phyloP scores from a whole-genome alignment of 30 jellyfish, hydroid and myxozoan genomes.

The Aurelia sp. region DNA sequence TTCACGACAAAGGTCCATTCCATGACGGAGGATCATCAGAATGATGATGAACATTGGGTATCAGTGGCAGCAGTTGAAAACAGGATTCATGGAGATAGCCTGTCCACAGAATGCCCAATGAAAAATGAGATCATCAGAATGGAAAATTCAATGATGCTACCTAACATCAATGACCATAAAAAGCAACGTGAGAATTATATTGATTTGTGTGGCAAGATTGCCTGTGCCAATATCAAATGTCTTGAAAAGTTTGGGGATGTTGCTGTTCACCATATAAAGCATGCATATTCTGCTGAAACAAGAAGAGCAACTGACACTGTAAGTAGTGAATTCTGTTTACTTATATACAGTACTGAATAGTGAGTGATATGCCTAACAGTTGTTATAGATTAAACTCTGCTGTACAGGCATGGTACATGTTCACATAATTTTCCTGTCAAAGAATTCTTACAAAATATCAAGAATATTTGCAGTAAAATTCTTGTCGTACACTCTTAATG shows the following conservation, averaged over 20 bases:
- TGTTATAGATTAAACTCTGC: neutral
- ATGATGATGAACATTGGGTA: slow-evolving; percentile 29
- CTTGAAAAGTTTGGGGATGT: slow-evolving; percentile 12
- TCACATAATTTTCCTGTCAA: no score
- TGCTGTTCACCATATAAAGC: slow-evolving; percentile 30
- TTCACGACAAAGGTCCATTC: slow-evolving; percentile 27
- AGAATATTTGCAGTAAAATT: neutral
- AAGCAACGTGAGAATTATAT: slow-evolving; percentile 29
- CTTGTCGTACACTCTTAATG: neutral
- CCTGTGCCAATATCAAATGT: slow-evolving; percentile 16
- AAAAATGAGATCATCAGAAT: neutral
- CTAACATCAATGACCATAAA: slow-evolving; percentile 8
- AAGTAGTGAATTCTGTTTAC: neutral
- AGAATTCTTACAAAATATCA: no score
- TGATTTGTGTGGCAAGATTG: slow-evolving; percentile 20
- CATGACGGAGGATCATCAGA: slow-evolving; percentile 32
- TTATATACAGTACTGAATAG: neutral
- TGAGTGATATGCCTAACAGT: neutral
- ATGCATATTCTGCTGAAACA: slow-evolving; percentile 14
- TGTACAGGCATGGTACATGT: neutral
- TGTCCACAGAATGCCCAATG: slow-evolving; percentile 4
- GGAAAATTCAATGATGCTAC: slow-evolving; percentile 14
- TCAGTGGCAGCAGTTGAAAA: slow-evolving; percentile 20
- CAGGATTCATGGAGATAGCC: slow-evolving; percentile 14
- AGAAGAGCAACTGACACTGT: slow-evolving; percentile 15